These are phyloP conservation scores for Spondyliosoma cantharus DNA, from an alignment of 2,797 vertebrate species.

Conservation along the genomic window DNA sequence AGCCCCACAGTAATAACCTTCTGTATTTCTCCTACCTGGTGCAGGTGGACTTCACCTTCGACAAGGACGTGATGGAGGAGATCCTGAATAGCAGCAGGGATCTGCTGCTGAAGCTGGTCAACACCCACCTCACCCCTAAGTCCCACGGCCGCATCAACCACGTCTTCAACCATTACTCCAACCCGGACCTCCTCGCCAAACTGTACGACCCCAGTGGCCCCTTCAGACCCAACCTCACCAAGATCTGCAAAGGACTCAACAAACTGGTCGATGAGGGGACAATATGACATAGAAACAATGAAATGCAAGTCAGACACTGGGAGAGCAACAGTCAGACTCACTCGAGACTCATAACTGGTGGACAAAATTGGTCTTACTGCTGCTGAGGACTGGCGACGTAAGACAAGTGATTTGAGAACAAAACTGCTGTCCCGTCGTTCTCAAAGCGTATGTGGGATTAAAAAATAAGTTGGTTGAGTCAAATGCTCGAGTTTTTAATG, in stretches of 20 bases:
- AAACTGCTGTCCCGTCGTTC: constrained; percentile 23
- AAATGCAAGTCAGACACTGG: constrained; percentile 60
- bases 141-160: constrained; percentile 91
- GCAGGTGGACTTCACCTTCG: constrained; percentile 93
- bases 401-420: constrained; percentile 37
- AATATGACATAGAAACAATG: constrained; percentile 69
- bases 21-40: not conserved
- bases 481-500: constrained; percentile 32
- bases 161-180: constrained; percentile 92
- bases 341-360: constrained; percentile 47
- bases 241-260: constrained; percentile 90
- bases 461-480: constrained; percentile 34
- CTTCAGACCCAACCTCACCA: constrained; percentile 84
- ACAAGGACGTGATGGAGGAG: constrained; percentile 85
- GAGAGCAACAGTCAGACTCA: constrained; percentile 52
- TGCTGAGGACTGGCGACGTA: constrained; percentile 34
- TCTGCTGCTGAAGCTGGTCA: constrained; percentile 88
- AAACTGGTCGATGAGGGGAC: constrained; percentile 91
- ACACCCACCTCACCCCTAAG: constrained; percentile 89
- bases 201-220: constrained; percentile 86
- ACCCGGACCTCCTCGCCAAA: constrained; percentile 86
- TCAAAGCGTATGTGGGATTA: constrained; percentile 49
- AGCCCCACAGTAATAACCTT: not conserved
- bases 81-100: constrained; percentile 87
- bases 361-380: constrained; percentile 40